Conservation (phyloP, 1,140 invertebrate genomes). For the Pseudomyrmex pallidus region DNA sequence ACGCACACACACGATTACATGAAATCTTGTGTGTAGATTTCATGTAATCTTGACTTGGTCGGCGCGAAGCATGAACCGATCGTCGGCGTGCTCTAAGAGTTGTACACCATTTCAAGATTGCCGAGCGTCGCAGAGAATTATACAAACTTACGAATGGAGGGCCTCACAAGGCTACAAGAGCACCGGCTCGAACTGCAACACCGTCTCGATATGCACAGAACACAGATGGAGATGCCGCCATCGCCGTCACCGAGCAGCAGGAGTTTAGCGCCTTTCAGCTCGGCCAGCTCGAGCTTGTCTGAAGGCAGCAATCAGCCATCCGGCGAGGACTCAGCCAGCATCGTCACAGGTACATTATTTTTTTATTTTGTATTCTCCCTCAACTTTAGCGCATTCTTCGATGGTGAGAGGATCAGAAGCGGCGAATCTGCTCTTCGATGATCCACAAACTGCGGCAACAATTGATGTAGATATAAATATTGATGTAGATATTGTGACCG, state of each 20-base stretch:
- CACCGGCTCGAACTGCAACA: conserved; percentile 84
- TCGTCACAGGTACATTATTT: conserved; percentile 91
- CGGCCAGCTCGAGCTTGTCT: conserved; percentile 93
- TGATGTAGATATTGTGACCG: conserved; percentile 3
- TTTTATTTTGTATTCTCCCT: conserved; percentile 62
- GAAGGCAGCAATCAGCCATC: conserved; percentile 91
- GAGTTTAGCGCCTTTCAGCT: conserved; percentile 93
- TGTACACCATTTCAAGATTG: conserved; percentile 82
- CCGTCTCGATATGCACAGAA: conserved; percentile 83
- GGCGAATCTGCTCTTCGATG: conserved; percentile 37
- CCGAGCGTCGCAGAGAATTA: conserved; percentile 81
- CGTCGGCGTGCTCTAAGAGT: conserved; percentile 55
- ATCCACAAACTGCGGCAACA: conserved; percentile 25
- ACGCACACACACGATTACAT: background rate
- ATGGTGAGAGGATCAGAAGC: conserved; percentile 43
- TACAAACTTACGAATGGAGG: conserved; percentile 84
- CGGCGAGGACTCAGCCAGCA: conserved; percentile 93
- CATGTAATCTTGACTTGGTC: conserved; percentile 8
- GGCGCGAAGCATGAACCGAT: conserved; percentile 29
- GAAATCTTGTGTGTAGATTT: no score
- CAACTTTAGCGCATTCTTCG: background rate
- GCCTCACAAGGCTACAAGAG: conserved; percentile 84
- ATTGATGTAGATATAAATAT: background rate
- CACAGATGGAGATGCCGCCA: conserved; percentile 87
- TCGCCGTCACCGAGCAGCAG: conserved; percentile 94